A percentile compares a stretch with the other conserved stretches of the same genome.
phyloP scores from a whole-genome alignment of 2,888 invertebrate species.

The Trissoscelio sp. region DNA sequence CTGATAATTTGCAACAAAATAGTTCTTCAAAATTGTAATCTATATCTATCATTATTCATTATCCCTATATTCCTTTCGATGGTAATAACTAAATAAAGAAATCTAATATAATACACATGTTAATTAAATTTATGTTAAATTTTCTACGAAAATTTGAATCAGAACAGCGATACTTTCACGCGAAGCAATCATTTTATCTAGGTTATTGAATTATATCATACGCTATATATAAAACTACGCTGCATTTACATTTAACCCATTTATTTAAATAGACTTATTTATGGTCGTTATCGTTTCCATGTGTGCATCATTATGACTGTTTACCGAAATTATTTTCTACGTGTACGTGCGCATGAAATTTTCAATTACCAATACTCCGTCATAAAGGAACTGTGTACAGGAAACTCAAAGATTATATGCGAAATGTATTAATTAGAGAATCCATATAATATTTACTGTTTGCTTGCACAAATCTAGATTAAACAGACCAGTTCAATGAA shows the following conservation, averaged over 20 bases:
- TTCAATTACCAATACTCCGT: constrained; percentile 28
- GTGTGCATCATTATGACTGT: constrained; percentile 15
- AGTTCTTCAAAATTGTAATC: too few relatives aligned
- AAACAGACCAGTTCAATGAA: constrained; percentile 19
- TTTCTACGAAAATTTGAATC: background rate
- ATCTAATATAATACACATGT: background rate
- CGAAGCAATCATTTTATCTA: constrained; percentile 2
- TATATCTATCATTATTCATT: too few relatives aligned
- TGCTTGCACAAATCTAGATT: constrained; percentile 27
- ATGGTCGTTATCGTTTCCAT: constrained; percentile 14
- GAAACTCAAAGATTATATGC: constrained; percentile 39
- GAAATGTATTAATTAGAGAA: constrained; percentile 43
- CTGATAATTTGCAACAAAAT: too few relatives aligned
- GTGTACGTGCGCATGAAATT: constrained; percentile 7
- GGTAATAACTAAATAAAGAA: background rate
- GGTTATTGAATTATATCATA: background rate
- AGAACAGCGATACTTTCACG: background rate
- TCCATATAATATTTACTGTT: constrained; percentile 42
- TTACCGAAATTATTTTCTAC: constrained; percentile 16
- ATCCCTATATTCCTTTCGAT: too few relatives aligned
- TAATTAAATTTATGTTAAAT: background rate
- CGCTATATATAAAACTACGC: background rate
- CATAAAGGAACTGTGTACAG: constrained; percentile 19
- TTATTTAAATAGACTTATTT: constrained; percentile 27
- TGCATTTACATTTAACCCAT: background rate